A percentile compares a stretch with the other conserved stretches of the same genome.
Evolutionary conservation across 2,113 vertebrate genomes (phyloP).

Genomic region (Spilogale gracilis): DNA sequence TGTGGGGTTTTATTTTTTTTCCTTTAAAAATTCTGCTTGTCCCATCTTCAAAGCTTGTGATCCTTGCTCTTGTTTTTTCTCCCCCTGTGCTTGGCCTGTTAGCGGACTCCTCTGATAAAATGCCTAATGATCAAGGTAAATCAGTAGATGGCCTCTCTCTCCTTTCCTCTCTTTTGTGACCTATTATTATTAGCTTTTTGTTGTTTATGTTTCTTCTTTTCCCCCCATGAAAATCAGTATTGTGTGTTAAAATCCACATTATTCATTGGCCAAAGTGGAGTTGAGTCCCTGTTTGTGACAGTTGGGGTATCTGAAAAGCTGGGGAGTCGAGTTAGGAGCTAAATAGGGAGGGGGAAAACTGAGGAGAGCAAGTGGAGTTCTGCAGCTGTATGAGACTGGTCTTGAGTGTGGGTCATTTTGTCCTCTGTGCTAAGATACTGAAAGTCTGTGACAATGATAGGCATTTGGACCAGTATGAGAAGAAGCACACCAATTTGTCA

Average conservation of each 20-base stretch:
- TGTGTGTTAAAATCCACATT: slow-evolving; percentile 42
- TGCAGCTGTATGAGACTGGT: background rate
- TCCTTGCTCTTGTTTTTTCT: slow-evolving; percentile 92
- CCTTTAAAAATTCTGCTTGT: slow-evolving; percentile 79
- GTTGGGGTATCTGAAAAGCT: slow-evolving; percentile 72
- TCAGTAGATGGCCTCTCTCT: slow-evolving; percentile 85
- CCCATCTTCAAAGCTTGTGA: slow-evolving; percentile 90
- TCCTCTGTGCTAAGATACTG: background rate
- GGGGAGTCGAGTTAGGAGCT: background rate
- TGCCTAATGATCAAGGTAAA: slow-evolving; percentile 99
- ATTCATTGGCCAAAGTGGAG: slow-evolving; percentile 64
- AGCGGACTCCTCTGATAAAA: slow-evolving; percentile 99
- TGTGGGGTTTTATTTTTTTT: slow-evolving; percentile 69
- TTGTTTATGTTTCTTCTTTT: slow-evolving; percentile 24
- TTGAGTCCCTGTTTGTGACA: slow-evolving; percentile 45
- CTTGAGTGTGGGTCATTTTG: background rate
- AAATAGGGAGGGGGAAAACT: background rate
- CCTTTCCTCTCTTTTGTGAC: slow-evolving; percentile 75
- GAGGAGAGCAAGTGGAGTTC: background rate
- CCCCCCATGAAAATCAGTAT: slow-evolving; percentile 48
- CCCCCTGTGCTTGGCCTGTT: slow-evolving; percentile 91
- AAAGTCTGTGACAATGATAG: background rate
- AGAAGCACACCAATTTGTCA: background rate
- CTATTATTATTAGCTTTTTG: slow-evolving; percentile 61
- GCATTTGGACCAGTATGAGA: background rate